Evolutionary conservation across 2,888 invertebrate genomes (phyloP).

Genomic region (Conomelus anceps): DNA sequence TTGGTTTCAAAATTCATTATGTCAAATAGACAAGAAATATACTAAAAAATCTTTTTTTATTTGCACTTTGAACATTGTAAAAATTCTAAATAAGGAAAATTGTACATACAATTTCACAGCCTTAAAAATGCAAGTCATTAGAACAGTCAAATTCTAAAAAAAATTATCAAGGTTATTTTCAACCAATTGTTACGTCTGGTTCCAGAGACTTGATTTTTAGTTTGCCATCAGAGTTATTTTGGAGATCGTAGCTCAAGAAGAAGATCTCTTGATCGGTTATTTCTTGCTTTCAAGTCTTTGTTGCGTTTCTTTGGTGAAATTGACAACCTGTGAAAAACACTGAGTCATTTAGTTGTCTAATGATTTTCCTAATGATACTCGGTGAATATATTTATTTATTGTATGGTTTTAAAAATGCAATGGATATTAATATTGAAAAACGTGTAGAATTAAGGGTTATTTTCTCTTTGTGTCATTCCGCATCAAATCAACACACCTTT

Average conservation of each 20-base stretch:
- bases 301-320: neutral
- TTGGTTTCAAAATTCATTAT: neutral
- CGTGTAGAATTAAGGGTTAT: no score
- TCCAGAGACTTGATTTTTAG: neutral
- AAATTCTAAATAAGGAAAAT: neutral
- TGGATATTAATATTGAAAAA: no score
- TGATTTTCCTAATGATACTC: no score
- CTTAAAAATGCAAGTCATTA: slow-evolving; percentile 5
- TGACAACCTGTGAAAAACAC: neutral
- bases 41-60: neutral
- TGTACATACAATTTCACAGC: neutral
- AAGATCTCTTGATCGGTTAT: neutral
- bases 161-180: neutral
- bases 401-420: no score
- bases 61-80: neutral
- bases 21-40: neutral
- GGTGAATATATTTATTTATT: no score
- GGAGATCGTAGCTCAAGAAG: neutral
- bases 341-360: neutral
- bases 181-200: neutral
- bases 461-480: no score
- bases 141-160: neutral
- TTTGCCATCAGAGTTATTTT: neutral
- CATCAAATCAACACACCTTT: no score
- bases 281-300: neutral